Evolutionary conservation across 1,140 invertebrate genomes (phyloP).

Genomic region (Eueides isabella): DNA sequence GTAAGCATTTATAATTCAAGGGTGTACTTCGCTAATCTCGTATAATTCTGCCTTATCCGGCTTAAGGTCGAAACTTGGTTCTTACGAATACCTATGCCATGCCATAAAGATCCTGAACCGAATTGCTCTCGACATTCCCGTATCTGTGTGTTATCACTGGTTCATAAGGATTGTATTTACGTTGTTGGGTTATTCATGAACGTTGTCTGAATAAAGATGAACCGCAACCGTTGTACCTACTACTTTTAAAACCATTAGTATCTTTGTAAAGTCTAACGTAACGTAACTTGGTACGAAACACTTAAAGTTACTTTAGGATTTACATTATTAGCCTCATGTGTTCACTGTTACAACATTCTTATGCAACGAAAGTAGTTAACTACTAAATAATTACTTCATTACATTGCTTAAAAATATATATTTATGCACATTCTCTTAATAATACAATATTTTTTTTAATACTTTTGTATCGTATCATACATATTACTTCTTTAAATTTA

Average conservation of each 20-base stretch:
- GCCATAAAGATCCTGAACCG: slow-evolving; percentile 67
- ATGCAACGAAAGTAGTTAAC: neutral
- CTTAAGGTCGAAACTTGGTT: slow-evolving; percentile 59
- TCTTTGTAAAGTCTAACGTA: neutral
- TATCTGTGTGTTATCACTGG: slow-evolving; percentile 67
- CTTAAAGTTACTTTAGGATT: neutral
- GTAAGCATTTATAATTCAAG: slow-evolving; percentile 53
- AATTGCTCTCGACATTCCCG: slow-evolving; percentile 61
- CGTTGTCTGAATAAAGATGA: slow-evolving; percentile 70
- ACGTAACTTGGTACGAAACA: neutral
- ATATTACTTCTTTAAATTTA: neutral
- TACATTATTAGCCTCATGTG: neutral
- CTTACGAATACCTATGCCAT: slow-evolving; percentile 42
- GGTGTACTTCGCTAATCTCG: slow-evolving; percentile 57
- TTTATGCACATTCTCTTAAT: neutral
- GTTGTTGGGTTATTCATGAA: slow-evolving; percentile 74
- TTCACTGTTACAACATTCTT: neutral
- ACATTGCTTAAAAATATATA: neutral
- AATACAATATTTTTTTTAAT: too few species aligned
- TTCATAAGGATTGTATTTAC: slow-evolving; percentile 65
- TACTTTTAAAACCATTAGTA: slow-evolving; percentile 51
- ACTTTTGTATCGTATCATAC: too few species aligned
- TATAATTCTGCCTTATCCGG: slow-evolving; percentile 56
- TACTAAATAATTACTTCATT: neutral
- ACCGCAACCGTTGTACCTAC: slow-evolving; percentile 39